These are phyloP conservation scores for Peromyscus polionotus DNA, from an alignment of 2,113 vertebrate genomes.

Conservation along the genomic window DNA sequence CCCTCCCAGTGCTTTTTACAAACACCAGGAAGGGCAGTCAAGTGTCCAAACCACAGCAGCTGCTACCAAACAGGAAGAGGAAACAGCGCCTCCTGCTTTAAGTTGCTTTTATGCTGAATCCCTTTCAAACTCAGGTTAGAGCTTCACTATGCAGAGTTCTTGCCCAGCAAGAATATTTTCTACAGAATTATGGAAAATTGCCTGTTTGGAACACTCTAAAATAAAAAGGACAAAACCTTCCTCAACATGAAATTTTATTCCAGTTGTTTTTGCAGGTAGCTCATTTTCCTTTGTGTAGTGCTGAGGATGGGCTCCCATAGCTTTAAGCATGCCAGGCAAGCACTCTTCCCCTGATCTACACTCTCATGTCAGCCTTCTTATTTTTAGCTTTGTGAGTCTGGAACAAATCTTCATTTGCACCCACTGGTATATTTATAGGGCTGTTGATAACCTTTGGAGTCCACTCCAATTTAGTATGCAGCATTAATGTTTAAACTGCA, in stretches of 20 bases:
- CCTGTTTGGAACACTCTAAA: neutral
- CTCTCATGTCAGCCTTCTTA: neutral
- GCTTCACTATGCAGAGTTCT: neutral
- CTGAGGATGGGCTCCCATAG: neutral
- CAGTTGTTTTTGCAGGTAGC: neutral
- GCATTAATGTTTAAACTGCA: neutral
- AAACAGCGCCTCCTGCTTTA: neutral
- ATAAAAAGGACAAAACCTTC: constrained; percentile 28
- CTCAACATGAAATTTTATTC: constrained; percentile 20
- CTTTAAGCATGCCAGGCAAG: neutral
- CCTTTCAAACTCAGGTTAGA: neutral
- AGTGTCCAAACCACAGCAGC: neutral
- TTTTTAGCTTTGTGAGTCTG: neutral
- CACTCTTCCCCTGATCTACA: no score
- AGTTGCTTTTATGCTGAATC: constrained; percentile 35
- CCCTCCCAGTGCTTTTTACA: neutral
- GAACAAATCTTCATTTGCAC: constrained; percentile 9
- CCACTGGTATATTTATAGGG: neutral
- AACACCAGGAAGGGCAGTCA: neutral
- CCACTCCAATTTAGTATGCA: constrained; percentile 14
- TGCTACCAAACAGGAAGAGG: neutral
- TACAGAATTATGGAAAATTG: constrained; percentile 46
- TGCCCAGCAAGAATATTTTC: constrained; percentile 13
- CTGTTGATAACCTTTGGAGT: neutral
- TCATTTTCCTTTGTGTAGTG: neutral